Conservation (phyloP, 1,140 invertebrate species). For the Saccostrea glomerata region DNA sequence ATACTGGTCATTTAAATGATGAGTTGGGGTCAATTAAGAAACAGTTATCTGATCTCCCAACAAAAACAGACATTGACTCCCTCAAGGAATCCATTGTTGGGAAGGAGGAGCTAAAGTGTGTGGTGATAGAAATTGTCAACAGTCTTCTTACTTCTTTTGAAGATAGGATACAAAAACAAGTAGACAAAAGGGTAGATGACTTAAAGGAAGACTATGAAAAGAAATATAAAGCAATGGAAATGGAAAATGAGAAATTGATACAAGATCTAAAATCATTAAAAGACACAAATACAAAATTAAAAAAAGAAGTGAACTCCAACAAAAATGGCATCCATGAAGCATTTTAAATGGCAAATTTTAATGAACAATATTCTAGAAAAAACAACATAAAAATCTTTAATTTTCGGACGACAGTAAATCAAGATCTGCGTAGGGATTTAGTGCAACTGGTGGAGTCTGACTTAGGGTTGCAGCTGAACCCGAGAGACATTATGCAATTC, state of each 20-base stretch:
- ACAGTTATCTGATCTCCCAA: background rate
- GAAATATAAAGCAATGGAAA: background rate
- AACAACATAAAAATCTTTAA: slow-evolving; percentile 41
- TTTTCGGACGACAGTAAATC: background rate
- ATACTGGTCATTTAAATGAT: background rate
- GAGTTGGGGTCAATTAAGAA: background rate
- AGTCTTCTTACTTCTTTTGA: slow-evolving; percentile 8
- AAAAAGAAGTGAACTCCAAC: background rate
- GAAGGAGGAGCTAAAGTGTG: slow-evolving; percentile 14
- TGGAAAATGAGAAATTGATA: slow-evolving; percentile 31
- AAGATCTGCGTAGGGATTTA: slow-evolving; percentile 24
- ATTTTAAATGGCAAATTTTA: slow-evolving; percentile 1
- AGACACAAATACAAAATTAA: background rate
- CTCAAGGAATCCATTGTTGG: background rate
- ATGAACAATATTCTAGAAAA: slow-evolving; percentile 42
- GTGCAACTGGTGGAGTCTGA: slow-evolving; percentile 6
- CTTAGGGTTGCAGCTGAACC: background rate
- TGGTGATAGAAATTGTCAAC: slow-evolving; percentile 35
- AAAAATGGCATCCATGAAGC: background rate
- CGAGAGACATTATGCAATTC: slow-evolving; percentile 27
- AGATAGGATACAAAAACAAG: too few species aligned
- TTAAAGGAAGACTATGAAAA: slow-evolving; percentile 21
- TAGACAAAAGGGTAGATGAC: background rate
- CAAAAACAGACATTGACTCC: background rate
- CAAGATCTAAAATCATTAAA: background rate